Evolutionary conservation across 2,797 vertebrate species (phyloP), one percentile per base, ranked within the genome.

Genomic region (Eulemur albifrons): DNA sequence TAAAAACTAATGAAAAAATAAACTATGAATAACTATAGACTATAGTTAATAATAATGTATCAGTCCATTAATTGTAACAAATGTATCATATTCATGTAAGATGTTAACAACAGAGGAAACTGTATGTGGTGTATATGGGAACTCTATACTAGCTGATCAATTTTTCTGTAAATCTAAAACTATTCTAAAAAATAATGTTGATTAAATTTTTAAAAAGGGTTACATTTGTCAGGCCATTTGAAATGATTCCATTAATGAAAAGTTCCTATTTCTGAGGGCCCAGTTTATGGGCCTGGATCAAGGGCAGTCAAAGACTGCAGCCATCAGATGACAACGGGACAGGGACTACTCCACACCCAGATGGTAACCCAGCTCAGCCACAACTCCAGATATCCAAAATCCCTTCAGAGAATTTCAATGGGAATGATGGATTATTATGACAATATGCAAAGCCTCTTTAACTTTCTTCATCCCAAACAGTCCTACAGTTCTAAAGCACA

Each of bases 221-320:
- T 92, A 13, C 69, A 82, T 88, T 94, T 96, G n/a, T 88, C 52
- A 86, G 54, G 45, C 14, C 73, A 88, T 76, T 65, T 93, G 54
- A 93, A 97, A 94, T 96, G n/a, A 95, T 73, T 82, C 27, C 23
- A 90, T 45, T 88, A 93, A 88, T 90, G 69, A 93, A 95, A 93
- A 90, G 81, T 67, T 69, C 25, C 65, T 92, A 77, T 75, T 63
- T 77, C 7, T 57, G 25, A 95, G 32, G 25, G 40, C 45, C 67
- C 50, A 83, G 40, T 1, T 94, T 63, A 79, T 52, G 35, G 75
- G 27, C 40, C n/a, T 87, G 73, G 63, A 63, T 92, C 67, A 90
- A 96, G 50, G 92, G 50, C 76, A 94, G 59, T 73, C 38, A 93
- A 76, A 96, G 40, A 32, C n/a, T 69, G 90, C 20, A 63, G 63